Base-by-base conservation (phyloP, 2,797 vertebrate genomes). In the Macropus fuliginosus region DNA sequence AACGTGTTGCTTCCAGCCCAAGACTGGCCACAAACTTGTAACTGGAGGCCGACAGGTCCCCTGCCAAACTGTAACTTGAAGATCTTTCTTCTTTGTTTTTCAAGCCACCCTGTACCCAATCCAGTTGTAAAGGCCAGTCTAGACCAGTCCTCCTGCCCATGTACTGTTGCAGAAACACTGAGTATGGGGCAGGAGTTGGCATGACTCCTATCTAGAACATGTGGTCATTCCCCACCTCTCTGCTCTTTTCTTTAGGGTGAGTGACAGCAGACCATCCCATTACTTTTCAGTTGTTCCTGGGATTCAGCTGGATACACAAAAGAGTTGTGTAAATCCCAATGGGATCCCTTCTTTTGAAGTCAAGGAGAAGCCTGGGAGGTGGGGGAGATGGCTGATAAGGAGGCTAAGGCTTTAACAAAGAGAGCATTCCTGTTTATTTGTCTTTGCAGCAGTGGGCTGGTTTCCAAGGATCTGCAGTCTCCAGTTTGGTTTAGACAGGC, bases 391-490 rank as follows among this genome's bases (percentile, higher is more conserved):
- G 87, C 87, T 55, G 93, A 94, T 91, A 93, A 91, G 1, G 0
- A 56, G 55, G 92, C 95, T 94, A 66, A 93, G 10, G 62, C 81
- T 46, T 89, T 92, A 56, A 92, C 94, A 95, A 81, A 96, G 96
- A 94, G 90, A 91, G 16, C 94, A 93, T 94, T 97, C 74, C 92
- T 96, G 89, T 54, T n/a, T 18, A 8, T 12, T 50, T 92, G 81
- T 91, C 54, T 56, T 92, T 94, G 94, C 90, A 81, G 40, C 90
- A 18, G 13, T 6, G 24, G 74, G 92, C 92, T 91, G 91, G 54
- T 66, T 94, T 29, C 21, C 74, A 92, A 93, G 93, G 46, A n/a
- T 56, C 50, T 95, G 56, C 13, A 11, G n/a, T 94, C 59, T 52
- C n/a, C 87, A 40, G 55, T 96, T 95, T 92, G 74, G n/a, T 34